phyloP scores from a whole-genome alignment of 1,140 invertebrate species.

The Trissolcus basalis region DNA sequence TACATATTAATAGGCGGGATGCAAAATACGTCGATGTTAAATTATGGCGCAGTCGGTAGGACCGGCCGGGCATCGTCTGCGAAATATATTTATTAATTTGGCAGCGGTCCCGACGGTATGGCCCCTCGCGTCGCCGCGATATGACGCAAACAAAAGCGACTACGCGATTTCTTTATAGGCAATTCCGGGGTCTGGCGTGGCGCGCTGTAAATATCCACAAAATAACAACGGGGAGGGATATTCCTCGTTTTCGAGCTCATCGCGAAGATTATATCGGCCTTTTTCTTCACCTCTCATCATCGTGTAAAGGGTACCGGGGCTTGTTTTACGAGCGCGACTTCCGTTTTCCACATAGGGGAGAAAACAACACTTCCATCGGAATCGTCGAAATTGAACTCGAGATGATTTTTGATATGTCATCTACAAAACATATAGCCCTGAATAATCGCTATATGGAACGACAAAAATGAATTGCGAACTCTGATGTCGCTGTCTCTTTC shows the following conservation, averaged over 20 bases:
- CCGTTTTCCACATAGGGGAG: conserved; percentile 25
- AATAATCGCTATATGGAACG: too few relatives aligned
- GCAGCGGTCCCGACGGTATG: conserved; percentile 71
- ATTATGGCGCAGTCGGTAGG: conserved; percentile 61
- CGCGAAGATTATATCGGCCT: conserved; percentile 36
- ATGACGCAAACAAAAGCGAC: conserved; percentile 75
- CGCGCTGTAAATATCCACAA: conserved; percentile 70
- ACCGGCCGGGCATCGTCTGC: conserved; percentile 62
- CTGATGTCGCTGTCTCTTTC: too few relatives aligned
- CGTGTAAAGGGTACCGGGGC: conserved; percentile 44
- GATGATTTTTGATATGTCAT: conserved; percentile 2
- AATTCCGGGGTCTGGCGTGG: conserved; percentile 71
- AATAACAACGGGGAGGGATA: conserved; percentile 16
- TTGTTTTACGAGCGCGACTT: conserved; percentile 60
- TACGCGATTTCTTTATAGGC: conserved; percentile 76
- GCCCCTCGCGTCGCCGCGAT: conserved; percentile 72
- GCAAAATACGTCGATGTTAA: conserved; percentile 63
- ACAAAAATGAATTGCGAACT: too few relatives aligned
- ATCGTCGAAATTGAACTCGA: not conserved
- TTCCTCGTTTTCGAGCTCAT: conserved; percentile 8
- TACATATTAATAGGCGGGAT: conserved; percentile 49
- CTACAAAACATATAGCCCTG: too few relatives aligned
- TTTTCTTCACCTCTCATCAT: conserved; percentile 50
- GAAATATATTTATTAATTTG: conserved; percentile 77
- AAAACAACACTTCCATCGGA: not conserved